Conservation (phyloP, 2,797 vertebrate species). For the Falco novaeseelandiae region DNA sequence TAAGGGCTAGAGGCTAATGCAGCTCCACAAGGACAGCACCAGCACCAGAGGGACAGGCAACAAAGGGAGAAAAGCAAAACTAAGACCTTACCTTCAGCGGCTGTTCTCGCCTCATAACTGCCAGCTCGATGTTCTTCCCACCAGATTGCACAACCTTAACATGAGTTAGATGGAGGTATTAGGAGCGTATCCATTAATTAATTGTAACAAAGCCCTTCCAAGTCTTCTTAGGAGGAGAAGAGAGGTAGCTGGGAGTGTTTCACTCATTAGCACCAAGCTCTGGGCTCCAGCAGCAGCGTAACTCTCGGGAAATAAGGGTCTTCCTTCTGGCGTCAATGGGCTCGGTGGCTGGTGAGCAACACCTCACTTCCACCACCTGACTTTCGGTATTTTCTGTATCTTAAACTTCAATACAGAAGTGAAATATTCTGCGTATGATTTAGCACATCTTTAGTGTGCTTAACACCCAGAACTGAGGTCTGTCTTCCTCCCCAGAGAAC, state of each 20-base stretch:
- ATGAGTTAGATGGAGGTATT: background rate
- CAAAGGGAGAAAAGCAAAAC: background rate
- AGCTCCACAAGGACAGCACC: background rate
- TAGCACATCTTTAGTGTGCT: background rate
- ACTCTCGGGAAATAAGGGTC: background rate
- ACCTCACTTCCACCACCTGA: background rate
- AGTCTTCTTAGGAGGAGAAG: background rate
- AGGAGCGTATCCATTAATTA: background rate
- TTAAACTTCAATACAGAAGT: background rate
- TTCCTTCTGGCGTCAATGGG: background rate
- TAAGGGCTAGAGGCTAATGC: background rate
- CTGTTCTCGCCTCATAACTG: constrained; percentile 83
- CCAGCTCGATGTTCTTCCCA: constrained; percentile 87
- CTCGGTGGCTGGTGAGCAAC: rapidly evolving
- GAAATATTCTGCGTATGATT: no score
- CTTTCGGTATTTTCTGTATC: background rate
- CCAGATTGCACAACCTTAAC: constrained; percentile 85
- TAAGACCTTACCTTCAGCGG: constrained; percentile 79
- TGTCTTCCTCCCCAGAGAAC: background rate
- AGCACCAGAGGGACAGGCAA: background rate
- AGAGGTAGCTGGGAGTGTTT: rapidly evolving
- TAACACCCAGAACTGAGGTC: background rate
- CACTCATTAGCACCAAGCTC: background rate
- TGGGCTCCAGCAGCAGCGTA: rapidly evolving
- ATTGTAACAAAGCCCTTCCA: background rate